phyloP scores from a whole-genome alignment of 2,113 vertebrate genomes.

The Callionymus lyra region DNA sequence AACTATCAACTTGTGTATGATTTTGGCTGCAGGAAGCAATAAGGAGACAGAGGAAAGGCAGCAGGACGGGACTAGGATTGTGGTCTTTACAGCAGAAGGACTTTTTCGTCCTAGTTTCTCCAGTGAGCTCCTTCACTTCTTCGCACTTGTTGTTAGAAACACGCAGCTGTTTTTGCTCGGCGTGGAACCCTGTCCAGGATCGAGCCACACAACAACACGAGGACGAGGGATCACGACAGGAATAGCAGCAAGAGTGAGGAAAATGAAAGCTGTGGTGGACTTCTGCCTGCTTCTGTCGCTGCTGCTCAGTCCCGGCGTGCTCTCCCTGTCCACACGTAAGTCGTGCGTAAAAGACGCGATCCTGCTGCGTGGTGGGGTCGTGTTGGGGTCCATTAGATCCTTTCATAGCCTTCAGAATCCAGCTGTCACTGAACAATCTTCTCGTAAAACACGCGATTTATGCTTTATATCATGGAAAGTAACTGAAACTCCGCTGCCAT shows the following conservation, averaged over 20 bases:
- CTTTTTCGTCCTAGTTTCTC: background rate
- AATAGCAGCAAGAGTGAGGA: background rate
- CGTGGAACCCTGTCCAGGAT: conserved; percentile 40
- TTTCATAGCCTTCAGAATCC: too few relatives aligned
- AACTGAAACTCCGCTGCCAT: too few relatives aligned
- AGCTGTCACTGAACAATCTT: too few relatives aligned
- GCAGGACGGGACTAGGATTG: conserved; percentile 39
- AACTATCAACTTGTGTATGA: conserved; percentile 80
- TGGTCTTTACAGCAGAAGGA: too few relatives aligned
- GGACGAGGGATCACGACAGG: conserved; percentile 18
- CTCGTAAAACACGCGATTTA: too few relatives aligned
- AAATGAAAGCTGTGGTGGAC: conserved; percentile 45
- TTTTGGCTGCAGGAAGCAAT: conserved; percentile 74
- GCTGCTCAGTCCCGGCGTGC: conserved; percentile 56
- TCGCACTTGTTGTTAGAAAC: background rate
- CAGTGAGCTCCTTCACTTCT: background rate
- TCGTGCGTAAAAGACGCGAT: conserved; percentile 31
- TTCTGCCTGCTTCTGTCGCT: conserved; percentile 40
- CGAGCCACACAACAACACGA: conserved; percentile 33
- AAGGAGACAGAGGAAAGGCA: conserved; percentile 57
- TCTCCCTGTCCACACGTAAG: conserved; percentile 70
- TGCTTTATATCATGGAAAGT: too few relatives aligned
- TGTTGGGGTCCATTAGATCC: too few relatives aligned
- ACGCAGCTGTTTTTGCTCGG: conserved; percentile 5
- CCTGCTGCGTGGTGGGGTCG: too few relatives aligned